phyloP scores from a whole-genome alignment of 1,140 invertebrate species.

The Sogatella furcifera region DNA sequence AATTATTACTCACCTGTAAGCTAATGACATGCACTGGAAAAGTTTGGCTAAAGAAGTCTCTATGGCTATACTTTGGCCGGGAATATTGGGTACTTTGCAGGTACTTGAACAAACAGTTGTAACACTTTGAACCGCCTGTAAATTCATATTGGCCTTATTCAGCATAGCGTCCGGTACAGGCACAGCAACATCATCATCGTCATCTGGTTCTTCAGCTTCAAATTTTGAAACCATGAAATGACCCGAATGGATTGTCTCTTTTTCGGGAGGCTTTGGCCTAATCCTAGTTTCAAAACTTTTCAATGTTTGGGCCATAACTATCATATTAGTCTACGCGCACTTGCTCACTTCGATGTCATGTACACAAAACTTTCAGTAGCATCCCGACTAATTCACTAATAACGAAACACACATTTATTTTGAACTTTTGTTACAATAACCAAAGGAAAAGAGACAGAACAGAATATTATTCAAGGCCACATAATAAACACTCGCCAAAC shows the following conservation, averaged over 20 bases:
- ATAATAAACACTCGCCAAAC: too few relatives aligned
- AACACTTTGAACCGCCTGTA: conserved; percentile 25
- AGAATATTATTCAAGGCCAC: too few relatives aligned
- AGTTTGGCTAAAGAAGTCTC: conserved; percentile 89
- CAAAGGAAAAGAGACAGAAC: too few relatives aligned
- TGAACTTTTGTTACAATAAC: too few relatives aligned
- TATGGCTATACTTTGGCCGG: conserved; percentile 60
- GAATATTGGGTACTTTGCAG: neutral
- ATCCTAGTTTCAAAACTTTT: conserved; percentile 15
- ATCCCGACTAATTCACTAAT: too few relatives aligned
- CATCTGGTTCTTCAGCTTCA: conserved; percentile 83
- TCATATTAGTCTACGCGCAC: conserved; percentile 17
- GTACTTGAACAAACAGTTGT: neutral
- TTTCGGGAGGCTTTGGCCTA: conserved; percentile 19
- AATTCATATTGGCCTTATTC: neutral
- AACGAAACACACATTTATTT: too few relatives aligned
- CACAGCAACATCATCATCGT: conserved; percentile 68
- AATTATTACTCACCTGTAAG: conserved; percentile 69
- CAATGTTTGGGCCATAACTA: conserved; percentile 20
- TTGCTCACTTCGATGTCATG: too few relatives aligned
- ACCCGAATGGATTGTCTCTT: conserved; percentile 87
- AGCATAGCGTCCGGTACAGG: conserved; percentile 52
- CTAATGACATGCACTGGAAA: conserved; percentile 93
- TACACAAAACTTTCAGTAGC: too few relatives aligned
- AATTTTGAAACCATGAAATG: conserved; percentile 98